Conservation (phyloP, 2,888 invertebrate species). For the Synanthedon formicaeformis region DNA sequence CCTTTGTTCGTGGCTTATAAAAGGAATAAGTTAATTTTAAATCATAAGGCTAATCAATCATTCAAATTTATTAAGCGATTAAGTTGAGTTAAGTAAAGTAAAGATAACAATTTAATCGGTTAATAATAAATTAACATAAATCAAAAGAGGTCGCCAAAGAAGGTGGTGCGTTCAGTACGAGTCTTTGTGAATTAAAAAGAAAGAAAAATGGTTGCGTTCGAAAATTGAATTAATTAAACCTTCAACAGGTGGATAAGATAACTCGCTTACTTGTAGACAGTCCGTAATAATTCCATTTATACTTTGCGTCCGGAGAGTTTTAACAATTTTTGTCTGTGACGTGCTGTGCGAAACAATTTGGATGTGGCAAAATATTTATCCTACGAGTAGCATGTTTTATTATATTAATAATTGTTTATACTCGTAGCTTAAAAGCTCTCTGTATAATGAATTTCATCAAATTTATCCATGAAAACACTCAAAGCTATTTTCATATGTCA, state of each 20-base stretch:
- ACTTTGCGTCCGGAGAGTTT: slow-evolving; percentile 42
- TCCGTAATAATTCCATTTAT: slow-evolving; percentile 51
- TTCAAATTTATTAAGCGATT: neutral
- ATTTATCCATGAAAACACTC: too few relatives aligned
- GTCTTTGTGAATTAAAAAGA: slow-evolving; percentile 7
- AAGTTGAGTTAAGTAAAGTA: neutral
- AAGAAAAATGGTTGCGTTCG: slow-evolving; percentile 22
- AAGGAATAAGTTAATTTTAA: neutral
- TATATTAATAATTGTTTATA: too few relatives aligned
- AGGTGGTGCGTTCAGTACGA: slow-evolving; percentile 8
- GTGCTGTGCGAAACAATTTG: neutral
- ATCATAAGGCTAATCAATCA: neutral
- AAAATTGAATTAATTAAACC: slow-evolving; percentile 60
- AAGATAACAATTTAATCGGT: neutral
- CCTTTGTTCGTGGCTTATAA: neutral
- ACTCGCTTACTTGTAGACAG: slow-evolving; percentile 39
- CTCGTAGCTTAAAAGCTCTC: too few relatives aligned
- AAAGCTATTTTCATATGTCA: too few relatives aligned
- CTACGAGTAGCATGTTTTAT: too few relatives aligned
- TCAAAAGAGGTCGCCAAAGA: neutral
- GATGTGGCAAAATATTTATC: neutral
- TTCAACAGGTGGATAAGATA: slow-evolving; percentile 59
- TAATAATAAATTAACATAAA: neutral
- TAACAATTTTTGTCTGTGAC: slow-evolving; percentile 29
- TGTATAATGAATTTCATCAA: too few relatives aligned